Percentiles rank a stretch among this genome's conserved stretches.
These are phyloP conservation scores for Cheirogaleus medius DNA, from an alignment of 2,113 vertebrate genomes.

Conservation along the genomic window DNA sequence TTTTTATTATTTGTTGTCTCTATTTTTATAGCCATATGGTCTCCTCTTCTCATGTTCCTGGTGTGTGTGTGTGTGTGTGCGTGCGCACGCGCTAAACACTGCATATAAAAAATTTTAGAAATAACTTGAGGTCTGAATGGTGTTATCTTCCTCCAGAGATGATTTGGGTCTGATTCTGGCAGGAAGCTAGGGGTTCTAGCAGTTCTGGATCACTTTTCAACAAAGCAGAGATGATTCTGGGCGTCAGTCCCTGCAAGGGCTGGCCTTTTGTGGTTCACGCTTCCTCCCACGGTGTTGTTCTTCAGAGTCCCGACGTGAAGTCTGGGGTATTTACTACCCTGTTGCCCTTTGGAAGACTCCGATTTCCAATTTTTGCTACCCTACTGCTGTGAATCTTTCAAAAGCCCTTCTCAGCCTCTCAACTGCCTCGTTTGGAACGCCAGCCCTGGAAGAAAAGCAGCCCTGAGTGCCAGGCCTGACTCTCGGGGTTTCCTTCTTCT, in stretches of 20 bases:
- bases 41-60: not conserved
- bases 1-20: not conserved
- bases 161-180: not conserved
- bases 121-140: not conserved
- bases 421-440: no score
- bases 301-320: not conserved
- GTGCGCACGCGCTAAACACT: not conserved
- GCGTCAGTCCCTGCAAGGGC: not conserved
- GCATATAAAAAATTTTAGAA: not conserved
- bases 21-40: not conserved
- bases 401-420: not conserved
- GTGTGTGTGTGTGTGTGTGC: no score
- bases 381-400: not conserved
- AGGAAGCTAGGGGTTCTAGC: not conserved
- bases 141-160: not conserved
- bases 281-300: not conserved
- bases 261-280: not conserved
- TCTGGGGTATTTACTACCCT: not conserved
- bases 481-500: not conserved
- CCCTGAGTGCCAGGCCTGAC: not conserved
- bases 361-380: not conserved
- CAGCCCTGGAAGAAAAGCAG: not conserved
- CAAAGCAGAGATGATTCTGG: not conserved
- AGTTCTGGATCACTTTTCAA: not conserved
- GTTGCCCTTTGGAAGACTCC: not conserved